Base-by-base conservation (phyloP, 2,797 vertebrate species). In the Falco novaeseelandiae region DNA sequence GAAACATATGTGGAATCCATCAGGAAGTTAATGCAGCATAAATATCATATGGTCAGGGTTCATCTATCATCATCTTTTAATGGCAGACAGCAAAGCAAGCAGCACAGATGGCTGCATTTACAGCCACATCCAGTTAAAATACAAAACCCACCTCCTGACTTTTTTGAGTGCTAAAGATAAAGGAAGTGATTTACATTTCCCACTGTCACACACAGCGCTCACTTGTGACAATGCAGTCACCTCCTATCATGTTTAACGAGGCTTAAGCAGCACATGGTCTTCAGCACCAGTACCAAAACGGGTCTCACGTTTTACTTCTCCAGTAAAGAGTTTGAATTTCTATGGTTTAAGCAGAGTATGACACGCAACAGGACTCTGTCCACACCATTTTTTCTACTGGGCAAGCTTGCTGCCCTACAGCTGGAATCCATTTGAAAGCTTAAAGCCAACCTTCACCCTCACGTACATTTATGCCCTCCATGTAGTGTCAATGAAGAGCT, bases 161-260 rank as follows among this genome's bases (percentile, higher is more conserved):
- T 72, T 81, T 94, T 67, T 67, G 29, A 73, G 10, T 70, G 22
- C 15, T 80, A 38, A 26, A 84, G 58, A n/a, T 82, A 51, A 80
- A 58, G 48, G 21, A 52, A 76, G 42, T 19, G 12, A 52, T 83
- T 91, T 90, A 21, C 36, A 10, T 83, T 78, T 65, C 32, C 40
- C 65, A 29, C 26, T 63, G 70, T 71, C 52, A 55, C n/a, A 32
- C 17, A 18, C 21, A 40, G 40, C 29, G 14, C 52, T 92, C 36
- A 4, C 32, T 59, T 51, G 18, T 2, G 15, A 34, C 46, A 42
- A 14, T 6, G 12, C 11, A 22, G 46, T 74, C 66, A 19, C 26
- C 71, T 79, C 1, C 2, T 40, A 38, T 46, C 1, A 2, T 12
- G 7, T n/a, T 62, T 36, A 66, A 48, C 0, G 0, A 74, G 49